Evolutionary conservation across 2,888 invertebrate species (phyloP).

Genomic region (Patella pellucida): DNA sequence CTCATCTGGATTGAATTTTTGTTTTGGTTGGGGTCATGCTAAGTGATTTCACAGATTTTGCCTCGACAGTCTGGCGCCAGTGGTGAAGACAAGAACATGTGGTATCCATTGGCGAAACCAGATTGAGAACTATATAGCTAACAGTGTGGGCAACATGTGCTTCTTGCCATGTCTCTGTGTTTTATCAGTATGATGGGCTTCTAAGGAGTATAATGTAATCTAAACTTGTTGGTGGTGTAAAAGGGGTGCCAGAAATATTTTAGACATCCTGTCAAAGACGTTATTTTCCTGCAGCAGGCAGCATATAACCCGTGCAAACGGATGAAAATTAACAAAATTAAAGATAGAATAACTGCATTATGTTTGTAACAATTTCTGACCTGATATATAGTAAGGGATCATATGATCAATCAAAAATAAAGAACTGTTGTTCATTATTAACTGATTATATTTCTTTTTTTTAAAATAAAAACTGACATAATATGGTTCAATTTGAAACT

Average conservation of each 20-base stretch:
- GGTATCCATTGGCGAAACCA: constrained; percentile 24
- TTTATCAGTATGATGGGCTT: constrained; percentile 11
- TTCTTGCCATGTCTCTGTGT: constrained; percentile 15
- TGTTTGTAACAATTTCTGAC: too few species aligned
- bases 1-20: constrained; percentile 39
- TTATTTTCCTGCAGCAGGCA: too few species aligned
- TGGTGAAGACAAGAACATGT: constrained; percentile 34
- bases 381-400: too few species aligned
- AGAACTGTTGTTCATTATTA: too few species aligned
- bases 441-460: too few species aligned
- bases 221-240: neutral
- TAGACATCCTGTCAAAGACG: neutral
- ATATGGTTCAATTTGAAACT: too few species aligned
- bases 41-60: constrained; percentile 39
- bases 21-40: constrained; percentile 35
- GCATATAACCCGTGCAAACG: too few species aligned
- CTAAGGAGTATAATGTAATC: neutral
- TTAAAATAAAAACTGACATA: too few species aligned
- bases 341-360: too few species aligned
- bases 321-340: too few species aligned
- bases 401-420: too few species aligned
- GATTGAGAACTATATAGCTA: constrained; percentile 28
- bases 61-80: constrained; percentile 39
- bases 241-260: constrained; percentile 11
- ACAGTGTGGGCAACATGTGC: constrained; percentile 34